These are phyloP conservation scores for Chlorodrepanis virens DNA, from an alignment of 2,113 vertebrate genomes.

Conservation along the genomic window DNA sequence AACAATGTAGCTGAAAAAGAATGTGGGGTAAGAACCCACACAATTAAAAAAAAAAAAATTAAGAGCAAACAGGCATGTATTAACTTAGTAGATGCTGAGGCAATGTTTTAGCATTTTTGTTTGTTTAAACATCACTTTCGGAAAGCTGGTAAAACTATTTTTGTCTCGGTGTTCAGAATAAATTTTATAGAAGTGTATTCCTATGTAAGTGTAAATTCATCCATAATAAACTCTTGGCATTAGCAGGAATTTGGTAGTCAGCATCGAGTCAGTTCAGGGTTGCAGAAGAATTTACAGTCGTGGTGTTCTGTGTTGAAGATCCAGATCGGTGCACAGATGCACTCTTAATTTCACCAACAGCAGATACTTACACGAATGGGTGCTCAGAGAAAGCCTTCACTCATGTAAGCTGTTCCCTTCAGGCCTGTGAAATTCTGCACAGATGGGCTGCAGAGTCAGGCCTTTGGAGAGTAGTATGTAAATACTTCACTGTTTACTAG, in stretches of 20 bases:
- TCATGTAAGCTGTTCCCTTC: neutral
- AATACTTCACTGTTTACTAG: constrained; percentile 43
- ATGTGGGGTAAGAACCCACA: neutral
- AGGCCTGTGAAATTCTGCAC: neutral
- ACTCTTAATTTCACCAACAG: neutral
- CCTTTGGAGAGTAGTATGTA: neutral
- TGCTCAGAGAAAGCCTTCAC: neutral
- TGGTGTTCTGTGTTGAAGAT: neutral
- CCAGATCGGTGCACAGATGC: neutral
- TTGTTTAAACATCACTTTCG: neutral
- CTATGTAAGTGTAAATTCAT: neutral
- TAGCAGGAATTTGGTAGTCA: neutral
- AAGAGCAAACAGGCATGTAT: neutral
- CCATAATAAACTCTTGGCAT: neutral
- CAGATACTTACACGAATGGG: neutral
- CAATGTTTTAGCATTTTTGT: neutral
- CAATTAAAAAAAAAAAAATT: no score
- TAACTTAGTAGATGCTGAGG: neutral
- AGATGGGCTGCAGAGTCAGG: constrained; percentile 18
- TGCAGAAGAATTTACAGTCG: neutral
- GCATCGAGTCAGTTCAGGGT: neutral
- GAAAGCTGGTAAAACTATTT: neutral
- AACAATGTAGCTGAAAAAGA: neutral
- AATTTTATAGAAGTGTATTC: neutral
- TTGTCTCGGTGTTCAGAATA: neutral